These are phyloP conservation scores for Xylocopa sonorina DNA, from an alignment of 1,140 invertebrate genomes.

Conservation along the genomic window DNA sequence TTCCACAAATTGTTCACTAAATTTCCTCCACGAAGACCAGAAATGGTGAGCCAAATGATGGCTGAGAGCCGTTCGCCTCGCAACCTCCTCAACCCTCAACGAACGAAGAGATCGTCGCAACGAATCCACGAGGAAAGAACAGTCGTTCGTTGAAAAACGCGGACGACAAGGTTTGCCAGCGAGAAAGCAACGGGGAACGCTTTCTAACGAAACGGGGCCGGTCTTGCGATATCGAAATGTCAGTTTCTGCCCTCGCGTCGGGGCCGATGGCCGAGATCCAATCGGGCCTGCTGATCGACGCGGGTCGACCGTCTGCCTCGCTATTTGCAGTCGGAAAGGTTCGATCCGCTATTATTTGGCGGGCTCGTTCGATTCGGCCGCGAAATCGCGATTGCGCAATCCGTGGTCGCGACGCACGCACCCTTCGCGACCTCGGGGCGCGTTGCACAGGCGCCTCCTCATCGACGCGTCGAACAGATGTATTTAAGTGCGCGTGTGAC, in stretches of 20 bases:
- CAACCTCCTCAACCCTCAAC: neutral
- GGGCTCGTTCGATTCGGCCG: constrained; percentile 2
- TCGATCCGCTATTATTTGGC: constrained; percentile 8
- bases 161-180: neutral
- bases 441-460: neutral
- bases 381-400: constrained; percentile 12
- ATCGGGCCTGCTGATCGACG: constrained; percentile 44
- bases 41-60: too few species aligned
- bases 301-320: constrained; percentile 14
- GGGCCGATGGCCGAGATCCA: constrained; percentile 58
- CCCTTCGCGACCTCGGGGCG: neutral
- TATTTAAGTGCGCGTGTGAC: neutral
- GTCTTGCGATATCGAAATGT: constrained; percentile 53
- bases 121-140: neutral
- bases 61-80: too few species aligned
- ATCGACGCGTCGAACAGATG: neutral
- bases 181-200: constrained; percentile 1
- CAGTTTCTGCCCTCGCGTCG: constrained; percentile 40
- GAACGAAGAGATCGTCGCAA: neutral
- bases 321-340: neutral
- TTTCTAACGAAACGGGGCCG: constrained; percentile 33
- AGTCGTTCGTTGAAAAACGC: neutral
- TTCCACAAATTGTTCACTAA: too few species aligned
- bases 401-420: neutral
- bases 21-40: too few species aligned